phyloP scores from a whole-genome alignment of 1,140 invertebrate species.

The Kradibia gibbosae region DNA sequence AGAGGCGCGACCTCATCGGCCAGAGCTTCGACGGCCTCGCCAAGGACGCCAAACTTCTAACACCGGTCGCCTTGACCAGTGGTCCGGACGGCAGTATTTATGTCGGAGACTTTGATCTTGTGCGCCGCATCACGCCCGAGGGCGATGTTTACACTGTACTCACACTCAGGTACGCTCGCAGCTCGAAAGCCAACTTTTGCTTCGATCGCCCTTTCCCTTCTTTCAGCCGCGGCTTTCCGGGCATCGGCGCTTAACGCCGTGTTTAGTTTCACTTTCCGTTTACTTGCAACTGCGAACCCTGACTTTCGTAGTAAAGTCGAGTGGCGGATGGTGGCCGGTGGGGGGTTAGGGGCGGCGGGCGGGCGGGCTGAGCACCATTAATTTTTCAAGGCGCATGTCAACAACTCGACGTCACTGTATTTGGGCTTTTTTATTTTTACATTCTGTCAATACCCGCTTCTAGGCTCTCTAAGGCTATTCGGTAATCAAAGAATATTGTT shows the following conservation, averaged over 20 bases:
- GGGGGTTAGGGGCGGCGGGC: no score
- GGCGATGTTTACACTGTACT: slow-evolving; percentile 93
- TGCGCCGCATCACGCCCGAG: slow-evolving; percentile 92
- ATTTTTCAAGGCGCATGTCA: slow-evolving; percentile 16
- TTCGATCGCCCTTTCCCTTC: not conserved
- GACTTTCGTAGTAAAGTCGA: not conserved
- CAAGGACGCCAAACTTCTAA: slow-evolving; percentile 88
- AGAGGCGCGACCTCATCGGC: slow-evolving; percentile 84
- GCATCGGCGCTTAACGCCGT: not conserved
- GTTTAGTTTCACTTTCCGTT: slow-evolving; percentile 12
- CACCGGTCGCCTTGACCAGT: slow-evolving; percentile 92
- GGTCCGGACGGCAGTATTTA: slow-evolving; percentile 97
- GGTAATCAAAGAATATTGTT: no score
- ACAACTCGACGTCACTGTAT: not conserved
- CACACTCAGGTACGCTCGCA: slow-evolving; percentile 82
- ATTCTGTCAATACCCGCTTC: not conserved
- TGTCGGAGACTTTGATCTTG: slow-evolving; percentile 97
- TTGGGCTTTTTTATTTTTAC: not conserved
- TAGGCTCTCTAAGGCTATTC: no score
- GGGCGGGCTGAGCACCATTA: no score
- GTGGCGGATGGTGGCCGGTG: not conserved
- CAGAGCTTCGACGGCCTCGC: slow-evolving; percentile 90
- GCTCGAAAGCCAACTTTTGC: not conserved
- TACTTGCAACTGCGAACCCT: not conserved
- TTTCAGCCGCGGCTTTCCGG: not conserved